Evolutionary conservation across 2,888 invertebrate species (phyloP), one percentile per base, ranked within the genome.

Genomic region (Hoplodrina blanda): DNA sequence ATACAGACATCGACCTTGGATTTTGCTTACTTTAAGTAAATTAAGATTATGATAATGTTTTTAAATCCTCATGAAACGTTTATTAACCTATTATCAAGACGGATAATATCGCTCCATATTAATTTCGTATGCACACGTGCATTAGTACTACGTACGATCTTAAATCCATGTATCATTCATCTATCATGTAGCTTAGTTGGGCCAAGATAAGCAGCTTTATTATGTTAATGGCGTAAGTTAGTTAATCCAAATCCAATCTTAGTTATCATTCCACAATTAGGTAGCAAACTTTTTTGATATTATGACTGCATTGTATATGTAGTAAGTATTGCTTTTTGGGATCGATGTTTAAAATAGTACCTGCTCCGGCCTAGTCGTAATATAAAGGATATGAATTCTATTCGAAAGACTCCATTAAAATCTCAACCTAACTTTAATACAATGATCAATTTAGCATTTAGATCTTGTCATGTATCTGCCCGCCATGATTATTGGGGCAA

Each of bases 41-140:
- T 61, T 7, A 44, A 53, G 56, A 76, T 73, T 62, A 73, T 44
- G 56, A 57, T 73, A 78, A 65, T 44, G 5, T 57, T 17, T 20
- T 61, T 19, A 62, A 62, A 74, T 62, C 72, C 50, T 37, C 46
- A 10, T 17, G 10, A 20, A 50, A 17, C 20, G 53, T 41, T 65
- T 41, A 41, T 53, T 30, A 57, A 37, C 19, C 25, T 46, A 67
- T 57, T 57, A 25, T 52, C 20, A 62, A 33, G 11, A 2, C 41
- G 8, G 46, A 71, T 71, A 55, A 33, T n/a, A 74, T 66, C 10
- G 54, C 49, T 19, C 17, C 8, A 5, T 44, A 20, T 15, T 54
- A 11, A 53, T 30, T 65, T 33, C 49, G 17, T 50, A 17, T 49
- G 41, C 49, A 41, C 20, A n/a, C 25, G 4, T 53, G 52, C 17